phyloP scores from a whole-genome alignment of 2,888 invertebrate genomes.

The Acanthosoma haemorrhoidale region DNA sequence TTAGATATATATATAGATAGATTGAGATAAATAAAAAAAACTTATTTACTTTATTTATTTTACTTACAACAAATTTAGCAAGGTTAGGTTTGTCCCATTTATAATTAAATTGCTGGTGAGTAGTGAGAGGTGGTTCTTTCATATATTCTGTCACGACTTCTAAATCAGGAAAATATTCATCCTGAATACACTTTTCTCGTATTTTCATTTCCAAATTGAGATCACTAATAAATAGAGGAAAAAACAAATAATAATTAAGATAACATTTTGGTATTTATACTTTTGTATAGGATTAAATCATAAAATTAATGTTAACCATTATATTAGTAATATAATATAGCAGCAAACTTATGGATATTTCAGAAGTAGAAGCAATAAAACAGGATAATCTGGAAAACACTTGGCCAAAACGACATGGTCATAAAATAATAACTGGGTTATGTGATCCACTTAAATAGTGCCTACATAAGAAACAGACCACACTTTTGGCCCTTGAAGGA shows the following conservation, averaged over 20 bases:
- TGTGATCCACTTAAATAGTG: too few relatives aligned
- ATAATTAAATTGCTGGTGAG: slow-evolving; percentile 53
- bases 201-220: slow-evolving; percentile 57
- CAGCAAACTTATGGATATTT: too few relatives aligned
- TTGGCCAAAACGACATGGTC: too few relatives aligned
- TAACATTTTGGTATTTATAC: too few relatives aligned
- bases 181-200: slow-evolving; percentile 60
- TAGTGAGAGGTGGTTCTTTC: slow-evolving; percentile 52
- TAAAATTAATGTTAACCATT: too few relatives aligned
- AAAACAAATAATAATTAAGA: slow-evolving; percentile 50
- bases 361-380: too few relatives aligned
- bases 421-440: too few relatives aligned
- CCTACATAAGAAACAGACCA: too few relatives aligned
- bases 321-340: too few relatives aligned
- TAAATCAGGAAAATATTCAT: slow-evolving; percentile 63
- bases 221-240: slow-evolving; percentile 46
- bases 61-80: slow-evolving; percentile 61
- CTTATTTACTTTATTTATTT: not conserved
- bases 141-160: slow-evolving; percentile 70
- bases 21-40: not conserved
- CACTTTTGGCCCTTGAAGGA: too few relatives aligned
- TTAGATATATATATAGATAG: slow-evolving; percentile 1
- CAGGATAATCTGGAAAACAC: too few relatives aligned
- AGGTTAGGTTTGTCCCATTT: slow-evolving; percentile 63
- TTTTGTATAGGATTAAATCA: too few relatives aligned